Conservation (phyloP, 2,797 vertebrate genomes). For the Esox masquinongy region DNA sequence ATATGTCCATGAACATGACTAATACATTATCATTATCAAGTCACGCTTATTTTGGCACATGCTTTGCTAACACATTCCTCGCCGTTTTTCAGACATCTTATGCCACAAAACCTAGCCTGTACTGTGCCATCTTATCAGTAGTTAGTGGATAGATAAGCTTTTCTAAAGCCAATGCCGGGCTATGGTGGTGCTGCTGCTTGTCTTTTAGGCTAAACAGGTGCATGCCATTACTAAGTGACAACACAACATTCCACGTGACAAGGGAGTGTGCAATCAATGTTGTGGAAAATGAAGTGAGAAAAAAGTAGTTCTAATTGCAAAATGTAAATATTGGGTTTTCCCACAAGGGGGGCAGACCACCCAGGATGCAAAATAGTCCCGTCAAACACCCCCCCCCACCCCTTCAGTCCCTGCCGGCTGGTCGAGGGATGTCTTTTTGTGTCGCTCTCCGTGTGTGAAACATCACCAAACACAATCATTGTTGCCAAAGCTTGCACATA, state of each 20-base stretch:
- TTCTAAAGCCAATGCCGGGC: conserved; percentile 41
- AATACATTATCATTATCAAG: conserved; percentile 8
- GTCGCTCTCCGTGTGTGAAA: conserved; percentile 72
- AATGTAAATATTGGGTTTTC: conserved; percentile 89
- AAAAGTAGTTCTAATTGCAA: conserved; percentile 85
- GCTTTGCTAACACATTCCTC: conserved; percentile 39
- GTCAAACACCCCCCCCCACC: conserved; percentile 50
- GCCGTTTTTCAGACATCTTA: conserved; percentile 17
- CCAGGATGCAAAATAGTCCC: conserved; percentile 83
- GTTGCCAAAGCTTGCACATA: conserved; percentile 48
- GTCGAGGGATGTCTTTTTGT: conserved; percentile 72
- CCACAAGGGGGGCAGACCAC: conserved; percentile 85
- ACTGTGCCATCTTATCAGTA: conserved; percentile 32
- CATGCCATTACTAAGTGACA: conserved; percentile 49
- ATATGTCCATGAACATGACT: conserved; percentile 22
- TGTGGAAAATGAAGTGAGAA: conserved; percentile 79
- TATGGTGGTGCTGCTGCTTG: conserved; percentile 31
- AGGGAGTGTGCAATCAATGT: conserved; percentile 73
- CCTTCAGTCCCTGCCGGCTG: conserved; percentile 67
- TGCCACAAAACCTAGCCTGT: conserved; percentile 29
- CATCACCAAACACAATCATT: conserved; percentile 66
- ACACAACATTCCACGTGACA: conserved; percentile 55
- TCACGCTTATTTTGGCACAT: neutral
- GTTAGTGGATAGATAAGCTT: conserved; percentile 34
- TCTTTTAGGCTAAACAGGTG: conserved; percentile 71